A percentile compares a stretch with the other conserved stretches of the same genome.
phyloP scores from a whole-genome alignment of 2,113 vertebrate species.

The Chloebia gouldiae region DNA sequence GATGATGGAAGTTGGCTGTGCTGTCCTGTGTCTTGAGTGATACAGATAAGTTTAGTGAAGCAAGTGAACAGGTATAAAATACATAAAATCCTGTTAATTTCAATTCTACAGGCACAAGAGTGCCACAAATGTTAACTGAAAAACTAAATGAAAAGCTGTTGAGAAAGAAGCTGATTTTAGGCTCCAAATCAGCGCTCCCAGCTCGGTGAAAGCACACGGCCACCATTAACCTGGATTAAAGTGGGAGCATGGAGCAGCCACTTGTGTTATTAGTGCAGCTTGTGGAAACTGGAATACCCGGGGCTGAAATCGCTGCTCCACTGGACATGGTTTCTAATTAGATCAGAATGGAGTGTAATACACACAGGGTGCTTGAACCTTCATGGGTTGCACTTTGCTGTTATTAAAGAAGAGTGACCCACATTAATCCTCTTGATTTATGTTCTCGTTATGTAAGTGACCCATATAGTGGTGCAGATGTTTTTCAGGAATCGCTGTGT shows the following conservation, averaged over 20 bases:
- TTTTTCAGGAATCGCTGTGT: not conserved
- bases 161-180: not conserved
- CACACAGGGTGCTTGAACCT: not conserved
- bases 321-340: not conserved
- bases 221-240: constrained; percentile 14
- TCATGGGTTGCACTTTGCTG: not conserved
- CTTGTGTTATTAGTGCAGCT: not conserved
- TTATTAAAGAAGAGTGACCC: not conserved
- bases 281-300: not conserved
- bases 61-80: not conserved
- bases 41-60: not conserved
- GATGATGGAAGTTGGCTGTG: not conserved
- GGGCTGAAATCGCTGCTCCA: not conserved
- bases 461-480: not conserved
- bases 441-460: not conserved
- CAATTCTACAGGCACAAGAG: not conserved
- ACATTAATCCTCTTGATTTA: constrained; percentile 14
- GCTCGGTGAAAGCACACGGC: not conserved
- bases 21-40: not conserved
- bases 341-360: not conserved
- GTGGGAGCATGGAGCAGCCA: not conserved
- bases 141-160: not conserved
- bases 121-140: not conserved
- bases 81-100: not conserved
- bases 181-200: not conserved